Base-by-base conservation (phyloP, 2,797 vertebrate species). In the Coendou prehensilis region DNA sequence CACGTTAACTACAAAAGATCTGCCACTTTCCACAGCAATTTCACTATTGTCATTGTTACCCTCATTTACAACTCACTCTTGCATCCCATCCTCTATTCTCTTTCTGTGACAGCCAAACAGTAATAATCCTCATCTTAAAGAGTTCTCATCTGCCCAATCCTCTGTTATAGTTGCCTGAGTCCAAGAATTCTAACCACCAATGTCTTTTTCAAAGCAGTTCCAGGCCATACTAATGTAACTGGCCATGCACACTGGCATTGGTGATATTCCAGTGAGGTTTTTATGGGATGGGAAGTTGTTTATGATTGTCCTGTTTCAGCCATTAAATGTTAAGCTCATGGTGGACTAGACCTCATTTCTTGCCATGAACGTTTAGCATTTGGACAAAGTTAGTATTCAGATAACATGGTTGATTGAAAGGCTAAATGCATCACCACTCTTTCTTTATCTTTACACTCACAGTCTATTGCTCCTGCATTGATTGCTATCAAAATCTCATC, bases 1-100 rank as follows among this genome's bases (percentile, higher is more conserved):
- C 57, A 59, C 50, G 57, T 69, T 85, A 93, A 87, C 93, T 69
- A 85, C 85, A 56, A 41, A 79, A 92, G 56, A 63, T 47, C 84
- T 14, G 33, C 64, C 92, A 22, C 88, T 91, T 91, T 85, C 81
- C 57, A 47, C 1, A n/a, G 61, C 22, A 26, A 87, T 80, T 75
- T 94, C 81, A 30, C 87, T 33, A 10, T 37, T n/a, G 50, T 30
- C 82, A 14, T 28, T 81, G 59, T 90, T 71, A 59, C 37, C 90
- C 81, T 84, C 83, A 69, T 75, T 89, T 76, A 73, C 37, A 33
- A 18, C 37, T 69, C 79, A 85, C n/a, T 28, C 37, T 57, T 92
- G 76, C 76, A 33, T 54, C 50, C 14, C 26, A 10, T 18, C 28
- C 23, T 91, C 20, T 56, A 56, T 59, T 91, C 83, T 89, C 37